phyloP scores from a whole-genome alignment of 2,888 invertebrate genomes.

The Melipona beecheii region DNA sequence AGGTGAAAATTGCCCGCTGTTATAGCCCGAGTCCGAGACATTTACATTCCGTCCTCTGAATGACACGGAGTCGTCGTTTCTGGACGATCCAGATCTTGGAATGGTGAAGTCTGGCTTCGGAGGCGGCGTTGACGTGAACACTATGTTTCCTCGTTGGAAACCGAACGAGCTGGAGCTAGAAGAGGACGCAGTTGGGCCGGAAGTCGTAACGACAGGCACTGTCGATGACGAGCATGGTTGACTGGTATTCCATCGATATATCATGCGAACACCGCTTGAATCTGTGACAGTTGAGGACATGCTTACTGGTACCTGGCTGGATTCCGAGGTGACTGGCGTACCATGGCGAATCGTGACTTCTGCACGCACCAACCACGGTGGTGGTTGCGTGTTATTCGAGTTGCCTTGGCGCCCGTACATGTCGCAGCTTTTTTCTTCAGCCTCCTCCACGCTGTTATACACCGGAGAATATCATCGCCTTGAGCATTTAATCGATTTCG shows the following conservation, averaged over 20 bases:
- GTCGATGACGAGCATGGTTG: constrained; percentile 52
- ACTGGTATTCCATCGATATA: constrained; percentile 84
- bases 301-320: constrained; percentile 75
- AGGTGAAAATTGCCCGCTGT: constrained; percentile 85
- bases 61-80: constrained; percentile 61
- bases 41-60: constrained; percentile 64
- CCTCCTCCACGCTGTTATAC: constrained; percentile 65
- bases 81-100: constrained; percentile 71
- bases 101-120: constrained; percentile 75
- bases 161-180: constrained; percentile 76
- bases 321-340: constrained; percentile 80
- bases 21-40: constrained; percentile 85
- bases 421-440: constrained; percentile 47
- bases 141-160: constrained; percentile 85
- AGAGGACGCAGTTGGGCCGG: constrained; percentile 26
- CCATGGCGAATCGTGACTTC: constrained; percentile 88
- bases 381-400: constrained; percentile 70
- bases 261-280: constrained; percentile 85
- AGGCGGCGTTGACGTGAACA: constrained; percentile 85
- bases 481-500: constrained; percentile 45
- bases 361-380: constrained; percentile 89
- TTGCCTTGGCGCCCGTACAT: constrained; percentile 69
- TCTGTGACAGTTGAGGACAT: constrained; percentile 80
- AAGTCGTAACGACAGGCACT: constrained; percentile 28
- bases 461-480: constrained; percentile 62